These are phyloP conservation scores for Oeneis ivallda DNA, from an alignment of 2,888 invertebrate species.

Conservation along the genomic window DNA sequence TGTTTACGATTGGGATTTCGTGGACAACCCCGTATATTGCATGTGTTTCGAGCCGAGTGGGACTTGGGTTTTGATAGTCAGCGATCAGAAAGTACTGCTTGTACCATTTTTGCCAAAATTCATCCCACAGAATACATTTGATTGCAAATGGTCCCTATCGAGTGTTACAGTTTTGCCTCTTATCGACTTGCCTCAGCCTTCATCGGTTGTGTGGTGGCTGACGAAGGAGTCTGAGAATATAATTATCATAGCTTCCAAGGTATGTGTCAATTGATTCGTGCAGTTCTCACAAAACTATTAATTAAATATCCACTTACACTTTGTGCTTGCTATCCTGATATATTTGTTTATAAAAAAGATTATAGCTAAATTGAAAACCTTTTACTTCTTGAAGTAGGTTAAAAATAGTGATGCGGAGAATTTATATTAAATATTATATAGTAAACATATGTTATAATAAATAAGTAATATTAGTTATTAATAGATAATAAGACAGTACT, in stretches of 20 bases:
- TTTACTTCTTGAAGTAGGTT: no score
- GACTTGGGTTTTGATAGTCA: slow-evolving; percentile 86
- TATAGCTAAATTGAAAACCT: no score
- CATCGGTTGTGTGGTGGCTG: slow-evolving; percentile 89
- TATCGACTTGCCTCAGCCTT: slow-evolving; percentile 72
- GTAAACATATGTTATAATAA: no score
- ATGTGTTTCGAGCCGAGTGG: slow-evolving; percentile 93
- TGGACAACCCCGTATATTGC: slow-evolving; percentile 82
- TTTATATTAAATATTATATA: no score
- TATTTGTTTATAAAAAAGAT: no score
- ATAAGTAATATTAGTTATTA: no score
- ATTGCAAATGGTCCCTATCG: slow-evolving; percentile 75
- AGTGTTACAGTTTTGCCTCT: slow-evolving; percentile 73
- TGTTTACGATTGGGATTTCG: slow-evolving; percentile 74
- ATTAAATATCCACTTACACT: no score
- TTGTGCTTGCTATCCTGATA: no score
- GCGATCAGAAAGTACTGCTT: slow-evolving; percentile 76
- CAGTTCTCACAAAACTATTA: no score
- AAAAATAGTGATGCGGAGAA: no score
- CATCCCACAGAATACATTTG: slow-evolving; percentile 69
- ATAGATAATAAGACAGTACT: no score
- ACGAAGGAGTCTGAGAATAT: slow-evolving; percentile 87
- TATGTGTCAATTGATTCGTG: slow-evolving; percentile 41
- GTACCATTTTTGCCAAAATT: slow-evolving; percentile 76
- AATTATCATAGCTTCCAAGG: slow-evolving; percentile 86